phyloP scores from a whole-genome alignment of 2,113 vertebrate genomes.

The Geococcyx californianus region DNA sequence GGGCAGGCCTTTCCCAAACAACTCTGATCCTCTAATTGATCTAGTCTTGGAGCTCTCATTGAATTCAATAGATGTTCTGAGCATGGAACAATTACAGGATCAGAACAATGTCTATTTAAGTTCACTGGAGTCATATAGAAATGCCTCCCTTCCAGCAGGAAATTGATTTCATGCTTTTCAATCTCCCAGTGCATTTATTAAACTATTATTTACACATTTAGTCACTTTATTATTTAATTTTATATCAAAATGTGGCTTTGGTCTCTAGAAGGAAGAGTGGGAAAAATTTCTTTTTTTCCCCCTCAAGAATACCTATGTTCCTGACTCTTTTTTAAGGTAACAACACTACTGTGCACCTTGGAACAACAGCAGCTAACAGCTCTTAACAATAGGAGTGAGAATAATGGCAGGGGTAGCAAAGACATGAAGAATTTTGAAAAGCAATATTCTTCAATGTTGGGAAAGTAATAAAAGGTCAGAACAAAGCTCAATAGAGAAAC shows the following conservation, averaged over 20 bases:
- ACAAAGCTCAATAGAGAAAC: slow-evolving; percentile 66
- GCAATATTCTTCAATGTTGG: slow-evolving; percentile 68
- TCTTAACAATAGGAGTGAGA: slow-evolving; percentile 53
- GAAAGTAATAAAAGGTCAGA: slow-evolving; percentile 74
- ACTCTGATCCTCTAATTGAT: slow-evolving; percentile 52
- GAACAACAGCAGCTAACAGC: slow-evolving; percentile 38
- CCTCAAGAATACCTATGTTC: background rate
- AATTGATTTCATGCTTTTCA: slow-evolving; percentile 59
- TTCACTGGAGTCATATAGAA: background rate
- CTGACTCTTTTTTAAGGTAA: slow-evolving; percentile 18
- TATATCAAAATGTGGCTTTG: background rate
- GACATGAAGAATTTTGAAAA: slow-evolving; percentile 71
- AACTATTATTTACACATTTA: slow-evolving; percentile 31
- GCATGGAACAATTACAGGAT: slow-evolving; percentile 1
- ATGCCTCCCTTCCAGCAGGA: background rate
- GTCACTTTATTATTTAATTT: background rate
- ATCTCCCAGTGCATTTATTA: slow-evolving; percentile 9
- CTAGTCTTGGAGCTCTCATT: slow-evolving; percentile 27
- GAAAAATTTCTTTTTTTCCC: background rate
- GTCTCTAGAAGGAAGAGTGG: background rate
- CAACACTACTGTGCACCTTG: slow-evolving; percentile 1
- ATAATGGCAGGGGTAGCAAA: slow-evolving; percentile 59
- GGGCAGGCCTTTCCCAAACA: slow-evolving; percentile 43
- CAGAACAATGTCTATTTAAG: slow-evolving; percentile 41
- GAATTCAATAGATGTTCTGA: slow-evolving; percentile 14